Base-by-base conservation (phyloP, 2,888 invertebrate species). In the Seira sanloemensis region DNA sequence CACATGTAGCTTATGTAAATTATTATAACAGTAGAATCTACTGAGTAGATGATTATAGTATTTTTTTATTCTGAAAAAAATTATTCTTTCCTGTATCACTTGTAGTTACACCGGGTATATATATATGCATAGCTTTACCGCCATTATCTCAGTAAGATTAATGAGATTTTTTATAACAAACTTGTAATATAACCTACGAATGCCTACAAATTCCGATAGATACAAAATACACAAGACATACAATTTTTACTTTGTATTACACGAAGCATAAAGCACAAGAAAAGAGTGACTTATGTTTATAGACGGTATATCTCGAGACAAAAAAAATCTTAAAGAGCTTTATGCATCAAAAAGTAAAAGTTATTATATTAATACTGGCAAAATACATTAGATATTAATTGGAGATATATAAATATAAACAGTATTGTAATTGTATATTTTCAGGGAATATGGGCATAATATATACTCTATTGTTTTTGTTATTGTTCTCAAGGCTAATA, bases 321-420 rank as follows among this genome's bases (percentile, higher is more conserved):
- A 37, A 12, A 37, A 37, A 37, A 37, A 37, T 9, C 12, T 5
- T 37, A 37, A 37, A n/a, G 37, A 37, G n/a, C n/a, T n/a, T n/a
- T n/a, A n/a, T n/a, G n/a, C n/a, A n/a, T n/a, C 12, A 37, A 37
- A 5, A 37, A 5, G 37, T 37, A 37, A n/a, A 5, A 37, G 37
- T 37, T 37, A 58, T 58, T 9, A 58, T n/a, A 68, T 76, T 82
- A 82, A 82, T 82, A 82, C 82, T 82, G 82, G 82, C 82, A 54
- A 24, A 82, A 77, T 76, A 82, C 82, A 50, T 81, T 62, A 69
- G 62, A 81, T 16, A 62, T 62, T 62, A 62, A 4, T 62, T 62
- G 21, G 62, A 62, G 62, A 62, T 21, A 62, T 62, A 62, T 62
- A 62, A 62, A 62, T 62, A 62, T 62, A 62, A 62, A 62, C 62